A percentile compares a stretch with the other conserved stretches of the same genome.
Conservation (phyloP, 2,797 vertebrate species). For the Kryptolebias ocellatus region DNA sequence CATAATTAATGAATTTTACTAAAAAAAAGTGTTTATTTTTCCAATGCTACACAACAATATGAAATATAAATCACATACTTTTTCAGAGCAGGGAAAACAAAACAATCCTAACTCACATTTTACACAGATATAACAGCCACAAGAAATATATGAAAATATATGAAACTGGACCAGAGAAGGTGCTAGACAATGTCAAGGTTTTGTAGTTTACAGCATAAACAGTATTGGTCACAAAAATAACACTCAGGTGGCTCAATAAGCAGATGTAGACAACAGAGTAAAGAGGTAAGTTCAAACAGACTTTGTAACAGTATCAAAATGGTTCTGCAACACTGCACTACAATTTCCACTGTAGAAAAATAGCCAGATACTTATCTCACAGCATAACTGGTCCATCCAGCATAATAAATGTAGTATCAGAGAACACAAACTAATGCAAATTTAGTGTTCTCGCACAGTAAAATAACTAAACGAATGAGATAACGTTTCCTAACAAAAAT, state of each 20-base stretch:
- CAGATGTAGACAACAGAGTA: constrained; percentile 37
- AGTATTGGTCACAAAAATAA: constrained; percentile 57
- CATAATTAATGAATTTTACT: constrained; percentile 40
- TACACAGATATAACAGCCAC: constrained; percentile 24
- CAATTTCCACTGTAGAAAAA: constrained; percentile 51
- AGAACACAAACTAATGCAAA: constrained; percentile 16
- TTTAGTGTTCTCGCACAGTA: constrained; percentile 21
- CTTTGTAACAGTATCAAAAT: constrained; percentile 60
- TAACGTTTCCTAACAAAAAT: too few relatives aligned
- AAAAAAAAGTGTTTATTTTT: constrained; percentile 41
- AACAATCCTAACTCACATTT: constrained; percentile 32
- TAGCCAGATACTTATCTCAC: constrained; percentile 53
- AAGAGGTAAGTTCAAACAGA: constrained; percentile 53
- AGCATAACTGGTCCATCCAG: constrained; percentile 12
- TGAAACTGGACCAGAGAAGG: constrained; percentile 18
- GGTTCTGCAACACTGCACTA: constrained; percentile 38
- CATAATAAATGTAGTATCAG: not conserved
- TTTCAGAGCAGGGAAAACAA: constrained; percentile 44
- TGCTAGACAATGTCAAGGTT: constrained; percentile 22
- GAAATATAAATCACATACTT: constrained; percentile 73
- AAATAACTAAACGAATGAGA: not conserved
- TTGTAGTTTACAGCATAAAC: constrained; percentile 52
- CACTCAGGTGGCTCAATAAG: constrained; percentile 56
- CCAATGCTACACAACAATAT: constrained; percentile 54
- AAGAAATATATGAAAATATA: constrained; percentile 12